Percentiles rank a stretch among this genome's conserved stretches.
phyloP scores from a whole-genome alignment of 2,888 invertebrate genomes.

The Cheilosia vulpina region DNA sequence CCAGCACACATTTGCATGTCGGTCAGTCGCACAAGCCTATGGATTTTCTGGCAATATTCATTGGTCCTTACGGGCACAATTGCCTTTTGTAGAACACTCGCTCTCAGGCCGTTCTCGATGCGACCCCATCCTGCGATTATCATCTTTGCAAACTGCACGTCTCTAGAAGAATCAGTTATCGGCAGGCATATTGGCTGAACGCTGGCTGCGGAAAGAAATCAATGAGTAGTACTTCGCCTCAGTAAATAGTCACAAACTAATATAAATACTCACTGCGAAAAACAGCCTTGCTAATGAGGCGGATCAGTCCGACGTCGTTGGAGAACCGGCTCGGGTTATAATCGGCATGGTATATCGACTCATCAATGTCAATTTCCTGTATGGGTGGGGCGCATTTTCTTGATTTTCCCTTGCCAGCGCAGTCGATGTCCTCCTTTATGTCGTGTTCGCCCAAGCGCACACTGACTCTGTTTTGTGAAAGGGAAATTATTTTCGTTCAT shows the following conservation, averaged over 20 bases:
- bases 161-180: slow-evolving; percentile 75
- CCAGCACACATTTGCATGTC: slow-evolving; percentile 85
- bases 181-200: slow-evolving; percentile 81
- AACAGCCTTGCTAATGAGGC: slow-evolving; percentile 79
- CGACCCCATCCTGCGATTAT: slow-evolving; percentile 81
- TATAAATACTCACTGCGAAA: slow-evolving; percentile 76
- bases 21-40: slow-evolving; percentile 77
- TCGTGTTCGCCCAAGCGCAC: slow-evolving; percentile 84
- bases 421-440: slow-evolving; percentile 79
- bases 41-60: slow-evolving; percentile 77
- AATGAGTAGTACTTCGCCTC: too few species aligned
- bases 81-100: slow-evolving; percentile 77
- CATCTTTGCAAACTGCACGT: slow-evolving; percentile 69
- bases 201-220: slow-evolving; percentile 71
- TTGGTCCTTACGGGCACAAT: slow-evolving; percentile 72
- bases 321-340: slow-evolving; percentile 82
- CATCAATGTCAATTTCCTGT: slow-evolving; percentile 81
- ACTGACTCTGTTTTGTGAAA: slow-evolving; percentile 78
- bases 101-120: slow-evolving; percentile 76
- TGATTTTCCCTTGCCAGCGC: slow-evolving; percentile 76
- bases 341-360: slow-evolving; percentile 84
- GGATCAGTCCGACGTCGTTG: slow-evolving; percentile 87
- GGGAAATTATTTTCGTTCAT: neutral
- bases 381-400: slow-evolving; percentile 81
- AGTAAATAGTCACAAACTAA: neutral